Base-by-base conservation (phyloP, 2,797 vertebrate genomes). In the Xyrichtys novacula region DNA sequence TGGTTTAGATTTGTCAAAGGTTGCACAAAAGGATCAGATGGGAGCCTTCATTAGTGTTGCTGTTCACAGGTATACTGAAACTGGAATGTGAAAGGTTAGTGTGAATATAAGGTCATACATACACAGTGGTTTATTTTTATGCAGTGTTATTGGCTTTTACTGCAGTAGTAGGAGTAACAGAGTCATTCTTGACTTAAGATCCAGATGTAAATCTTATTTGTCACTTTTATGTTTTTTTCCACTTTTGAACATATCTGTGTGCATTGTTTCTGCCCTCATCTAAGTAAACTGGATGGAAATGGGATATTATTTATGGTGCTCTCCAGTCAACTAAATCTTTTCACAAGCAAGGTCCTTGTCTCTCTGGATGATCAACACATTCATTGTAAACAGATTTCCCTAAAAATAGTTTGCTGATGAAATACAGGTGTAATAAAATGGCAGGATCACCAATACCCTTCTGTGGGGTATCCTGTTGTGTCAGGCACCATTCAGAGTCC, bases 11-110 rank as follows among this genome's bases (percentile, higher is more conserved):
- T 14, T 52, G 39, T 60, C 8, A 23, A 40, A 7, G 52, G 65
- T 16, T 22, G 22, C 7, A 49, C 34, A 68, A 50, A 64, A 29
- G 31, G 46, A 25, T 60, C 39, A 19, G 3, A 59, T 29, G 26
- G 43, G 16, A 57, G 57, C 29, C 17, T 22, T 52, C 1, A 32
- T 67, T n/a, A 59, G 5, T 65, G 47, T 47, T n/a, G 17, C 20
- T 61, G 22, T 26, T 17, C 48, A 31, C 6, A 71, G 38, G 47
- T 38, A 5, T 59, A 55, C 55, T 68, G 1, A 64, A 55, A 53
- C 1, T 53, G 62, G 43, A 85, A 80, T 76, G 66, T 26, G 60
- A 63, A n/a, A 2, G 2, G 52, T 64, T 52, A 29, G 38, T 65
- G 40, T 9, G 1, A 49, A 43, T 28, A 42, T 19, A 22, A 22